phyloP scores from a whole-genome alignment of 2,113 vertebrate species.

The Canis aureus region DNA sequence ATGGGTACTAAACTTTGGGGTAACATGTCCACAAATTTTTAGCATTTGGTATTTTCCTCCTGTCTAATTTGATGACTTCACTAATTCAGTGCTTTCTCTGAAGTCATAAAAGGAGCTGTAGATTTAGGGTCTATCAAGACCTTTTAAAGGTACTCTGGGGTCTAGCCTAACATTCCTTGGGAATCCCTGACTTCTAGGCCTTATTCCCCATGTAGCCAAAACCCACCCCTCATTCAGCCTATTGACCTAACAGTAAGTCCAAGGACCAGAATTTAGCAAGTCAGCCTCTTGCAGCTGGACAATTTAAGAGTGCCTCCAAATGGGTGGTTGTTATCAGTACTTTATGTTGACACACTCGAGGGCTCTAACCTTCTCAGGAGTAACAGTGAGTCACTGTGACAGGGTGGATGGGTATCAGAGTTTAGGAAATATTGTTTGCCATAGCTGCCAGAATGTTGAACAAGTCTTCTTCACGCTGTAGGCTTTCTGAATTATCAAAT shows the following conservation, averaged over 20 bases:
- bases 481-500: not conserved
- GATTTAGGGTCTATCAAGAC: not conserved
- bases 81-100: not conserved
- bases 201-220: not conserved
- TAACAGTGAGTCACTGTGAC: not conserved
- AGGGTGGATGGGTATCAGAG: not conserved
- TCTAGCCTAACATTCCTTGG: not conserved
- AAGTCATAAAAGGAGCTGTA: not conserved
- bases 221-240: not conserved
- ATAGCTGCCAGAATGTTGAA: not conserved
- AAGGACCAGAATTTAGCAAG: not conserved
- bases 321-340: not conserved
- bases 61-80: not conserved
- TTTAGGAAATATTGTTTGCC: not conserved
- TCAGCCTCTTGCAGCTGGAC: not conserved
- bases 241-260: not conserved
- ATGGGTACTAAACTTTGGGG: not conserved
- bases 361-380: not conserved
- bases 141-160: not conserved
- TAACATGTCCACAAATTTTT: not conserved
- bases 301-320: constrained; percentile 16
- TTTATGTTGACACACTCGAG: not conserved
- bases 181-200: not conserved
- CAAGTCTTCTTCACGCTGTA: not conserved
- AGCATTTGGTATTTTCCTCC: constrained; percentile 43